A percentile compares a stretch with the other conserved stretches of the same genome.
phyloP scores from a whole-genome alignment of 2,888 invertebrate genomes.

The Girardia tigrina region DNA sequence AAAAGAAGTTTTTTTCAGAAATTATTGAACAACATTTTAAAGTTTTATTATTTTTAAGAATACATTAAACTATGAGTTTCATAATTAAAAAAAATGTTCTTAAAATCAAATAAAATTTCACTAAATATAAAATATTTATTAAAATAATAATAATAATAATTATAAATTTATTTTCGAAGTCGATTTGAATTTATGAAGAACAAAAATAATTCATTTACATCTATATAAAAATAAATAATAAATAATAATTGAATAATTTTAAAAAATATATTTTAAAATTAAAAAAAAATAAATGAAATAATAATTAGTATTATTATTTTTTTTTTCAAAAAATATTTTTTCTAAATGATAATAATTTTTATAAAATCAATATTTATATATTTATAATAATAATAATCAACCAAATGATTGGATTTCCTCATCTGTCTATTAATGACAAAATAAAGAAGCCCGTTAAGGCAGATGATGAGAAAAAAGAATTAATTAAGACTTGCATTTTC shows the following conservation, averaged over 20 bases:
- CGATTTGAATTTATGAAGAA: no score
- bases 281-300: background rate
- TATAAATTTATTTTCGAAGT: no score
- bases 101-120: no score
- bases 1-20: no score
- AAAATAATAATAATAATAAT: no score
- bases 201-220: no score
- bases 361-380: background rate
- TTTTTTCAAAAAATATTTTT: background rate
- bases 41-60: no score
- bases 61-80: no score
- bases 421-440: constrained; percentile 16
- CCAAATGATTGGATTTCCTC: constrained; percentile 16
- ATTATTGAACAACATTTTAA: no score
- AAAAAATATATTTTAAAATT: background rate
- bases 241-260: background rate
- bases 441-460: constrained; percentile 23
- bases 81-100: no score
- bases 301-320: background rate
- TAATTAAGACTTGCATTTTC: constrained; percentile 15
- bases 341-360: background rate
- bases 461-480: constrained; percentile 23
- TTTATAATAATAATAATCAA: background rate
- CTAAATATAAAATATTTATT: no score
- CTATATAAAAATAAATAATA: no score